Percentiles rank a stretch among this genome's conserved stretches.
Conservation (phyloP, 2,888 invertebrate species). For the Ectropis crepuscularia region DNA sequence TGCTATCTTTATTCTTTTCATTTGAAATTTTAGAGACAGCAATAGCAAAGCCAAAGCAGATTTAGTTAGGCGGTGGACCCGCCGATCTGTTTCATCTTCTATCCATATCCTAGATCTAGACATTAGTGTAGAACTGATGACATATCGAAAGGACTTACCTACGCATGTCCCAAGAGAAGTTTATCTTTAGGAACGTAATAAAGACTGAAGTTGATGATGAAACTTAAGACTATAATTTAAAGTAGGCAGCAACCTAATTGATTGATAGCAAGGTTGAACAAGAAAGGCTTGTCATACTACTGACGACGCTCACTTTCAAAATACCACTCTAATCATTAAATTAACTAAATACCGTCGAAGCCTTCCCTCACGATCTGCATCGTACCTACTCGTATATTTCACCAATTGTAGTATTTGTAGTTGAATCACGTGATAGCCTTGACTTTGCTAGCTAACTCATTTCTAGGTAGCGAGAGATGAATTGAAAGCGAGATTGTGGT, state of each 20-base stretch:
- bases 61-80: too few relatives aligned
- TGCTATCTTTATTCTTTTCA: too few relatives aligned
- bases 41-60: too few relatives aligned
- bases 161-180: too few relatives aligned
- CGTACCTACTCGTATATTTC: neutral
- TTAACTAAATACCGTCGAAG: constrained; percentile 1
- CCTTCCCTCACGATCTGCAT: constrained; percentile 25
- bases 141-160: too few relatives aligned
- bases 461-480: constrained; percentile 15
- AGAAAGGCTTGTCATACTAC: constrained; percentile 8
- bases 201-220: too few relatives aligned
- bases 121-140: too few relatives aligned
- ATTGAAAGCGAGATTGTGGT: constrained; percentile 46
- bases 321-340: constrained; percentile 14
- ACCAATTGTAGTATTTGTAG: neutral
- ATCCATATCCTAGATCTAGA: too few relatives aligned
- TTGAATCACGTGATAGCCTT: constrained; percentile 25
- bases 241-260: neutral
- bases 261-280: constrained; percentile 13
- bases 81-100: too few relatives aligned
- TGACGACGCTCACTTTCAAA: constrained; percentile 18
- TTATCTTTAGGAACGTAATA: too few relatives aligned
- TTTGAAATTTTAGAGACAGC: too few relatives aligned
- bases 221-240: too few relatives aligned
- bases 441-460: constrained; percentile 23